A percentile compares a stretch with the other conserved stretches of the same genome.
These are phyloP conservation scores for Hetaerina titia DNA, from an alignment of 2,888 invertebrate genomes.

Conservation along the genomic window DNA sequence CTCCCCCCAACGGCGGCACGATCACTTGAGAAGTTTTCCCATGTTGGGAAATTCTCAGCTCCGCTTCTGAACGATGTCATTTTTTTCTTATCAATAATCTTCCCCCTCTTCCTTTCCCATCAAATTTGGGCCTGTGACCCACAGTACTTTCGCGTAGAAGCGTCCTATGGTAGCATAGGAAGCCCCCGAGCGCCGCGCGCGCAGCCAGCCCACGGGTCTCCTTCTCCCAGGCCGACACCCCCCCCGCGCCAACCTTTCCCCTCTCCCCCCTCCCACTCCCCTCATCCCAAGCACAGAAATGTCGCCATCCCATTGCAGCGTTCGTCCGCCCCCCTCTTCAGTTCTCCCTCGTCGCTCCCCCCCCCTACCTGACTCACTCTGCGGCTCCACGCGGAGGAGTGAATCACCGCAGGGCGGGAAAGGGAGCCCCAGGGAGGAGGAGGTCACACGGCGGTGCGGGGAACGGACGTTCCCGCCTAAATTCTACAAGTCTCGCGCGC, in stretches of 20 bases:
- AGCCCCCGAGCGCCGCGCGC: not conserved
- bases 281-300: not conserved
- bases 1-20: not conserved
- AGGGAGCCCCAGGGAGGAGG: not conserved
- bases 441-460: not conserved
- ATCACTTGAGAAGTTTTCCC: not conserved
- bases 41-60: not conserved
- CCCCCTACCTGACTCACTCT: not conserved
- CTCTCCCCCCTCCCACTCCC: not conserved
- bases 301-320: conserved; percentile 6
- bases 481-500: not conserved
- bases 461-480: conserved; percentile 13
- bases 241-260: not conserved
- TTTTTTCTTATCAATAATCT: too few relatives aligned
- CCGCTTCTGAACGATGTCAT: not conserved
- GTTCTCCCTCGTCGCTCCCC: not conserved
- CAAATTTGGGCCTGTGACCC: not conserved
- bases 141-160: not conserved
- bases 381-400: conserved; percentile 32
- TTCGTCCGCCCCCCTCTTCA: not conserved
- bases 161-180: not conserved
- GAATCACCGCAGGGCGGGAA: not conserved
- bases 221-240: not conserved
- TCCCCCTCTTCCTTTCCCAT: not conserved
- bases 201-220: not conserved